Conservation (phyloP, 2,797 vertebrate genomes). For the Podargus strigoides region DNA sequence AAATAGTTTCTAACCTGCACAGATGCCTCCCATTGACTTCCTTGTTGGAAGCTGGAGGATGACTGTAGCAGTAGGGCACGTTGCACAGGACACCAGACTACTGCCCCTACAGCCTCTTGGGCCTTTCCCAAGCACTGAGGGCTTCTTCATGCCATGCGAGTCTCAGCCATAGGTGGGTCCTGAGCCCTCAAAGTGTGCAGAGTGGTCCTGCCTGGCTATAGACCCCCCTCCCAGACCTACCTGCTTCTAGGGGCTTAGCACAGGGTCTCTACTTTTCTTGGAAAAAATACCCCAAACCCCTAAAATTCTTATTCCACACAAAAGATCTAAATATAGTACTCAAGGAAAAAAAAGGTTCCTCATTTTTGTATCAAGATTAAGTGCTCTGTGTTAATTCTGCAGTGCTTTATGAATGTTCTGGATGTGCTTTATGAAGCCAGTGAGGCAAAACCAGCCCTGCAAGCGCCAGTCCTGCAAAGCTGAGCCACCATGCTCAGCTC, state of each 20-base stretch:
- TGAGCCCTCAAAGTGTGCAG: not conserved
- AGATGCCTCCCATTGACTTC: not conserved
- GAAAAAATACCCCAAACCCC: not conserved
- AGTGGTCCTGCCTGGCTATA: not conserved
- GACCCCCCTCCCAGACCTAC: not conserved
- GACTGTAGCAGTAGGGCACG: not conserved
- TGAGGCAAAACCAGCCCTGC: not conserved
- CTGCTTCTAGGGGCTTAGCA: not conserved
- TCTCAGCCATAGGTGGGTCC: not conserved
- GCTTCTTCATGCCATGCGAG: not conserved
- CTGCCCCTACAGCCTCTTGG: not conserved
- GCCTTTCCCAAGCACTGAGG: not conserved
- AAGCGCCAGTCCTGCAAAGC: not conserved
- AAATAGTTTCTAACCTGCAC: not conserved
- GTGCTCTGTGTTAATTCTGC: not conserved
- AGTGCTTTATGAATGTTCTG: rapidly evolving
- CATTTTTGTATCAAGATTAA: not conserved
- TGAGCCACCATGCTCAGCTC: not conserved
- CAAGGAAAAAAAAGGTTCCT: not conserved
- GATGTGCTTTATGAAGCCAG: not conserved
- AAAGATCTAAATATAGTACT: not conserved
- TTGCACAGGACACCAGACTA: not conserved
- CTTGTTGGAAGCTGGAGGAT: not conserved
- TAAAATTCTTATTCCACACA: not conserved
- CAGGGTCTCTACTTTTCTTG: not conserved